Evolutionary conservation across 2,797 vertebrate species (phyloP), one percentile per base, ranked within the genome.

Genomic region (Acipenser ruthenus): DNA sequence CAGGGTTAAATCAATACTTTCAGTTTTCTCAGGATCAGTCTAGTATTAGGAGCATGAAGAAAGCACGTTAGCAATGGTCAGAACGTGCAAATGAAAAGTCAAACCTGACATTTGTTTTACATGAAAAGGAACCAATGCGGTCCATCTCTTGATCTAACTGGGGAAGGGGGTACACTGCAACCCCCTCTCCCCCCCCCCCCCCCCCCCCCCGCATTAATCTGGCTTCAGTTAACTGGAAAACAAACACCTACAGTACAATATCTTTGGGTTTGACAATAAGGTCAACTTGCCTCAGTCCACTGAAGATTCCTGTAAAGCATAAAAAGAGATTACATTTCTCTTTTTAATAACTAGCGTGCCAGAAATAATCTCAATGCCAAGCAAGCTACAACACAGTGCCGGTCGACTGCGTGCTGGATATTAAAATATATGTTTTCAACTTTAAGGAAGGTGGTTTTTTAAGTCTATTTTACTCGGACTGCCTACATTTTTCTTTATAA

Each of bases 1-100:
- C 90, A 80, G 90, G 92, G 91, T 91, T 91, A 91, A 95, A 98
- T 98, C 97, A 97, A 98, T 97, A 97, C 93, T 97, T 98, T 94
- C 94, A 97, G 97, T 99, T 37, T 94, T 98, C 92, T 95, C 85
- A 78, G 87, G 92, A 97, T 98, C 94, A 98, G 97, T 97, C 90
- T 86, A 79, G 88, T 87, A 90, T 93, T 91, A 89, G 91, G 92
- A 92, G 86, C 89, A 83, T 93, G 93, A 94, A 91, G 85, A 91
- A 92, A 92, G 94, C 87, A 93, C 90, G 91, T 93, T 93, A 93
- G 90, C 91, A 86, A 88, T 86, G 84, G 90, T 87, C 87, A 92
- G 89, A 89, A 92, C 77, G 91, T 93, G 93, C 90, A 94, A 95
- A 95, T 93, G 88, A 95, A 94, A 95, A 97, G 91, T 91, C 91